These are phyloP conservation scores for Conger conger DNA, from an alignment of 2,113 vertebrate genomes.

Conservation along the genomic window DNA sequence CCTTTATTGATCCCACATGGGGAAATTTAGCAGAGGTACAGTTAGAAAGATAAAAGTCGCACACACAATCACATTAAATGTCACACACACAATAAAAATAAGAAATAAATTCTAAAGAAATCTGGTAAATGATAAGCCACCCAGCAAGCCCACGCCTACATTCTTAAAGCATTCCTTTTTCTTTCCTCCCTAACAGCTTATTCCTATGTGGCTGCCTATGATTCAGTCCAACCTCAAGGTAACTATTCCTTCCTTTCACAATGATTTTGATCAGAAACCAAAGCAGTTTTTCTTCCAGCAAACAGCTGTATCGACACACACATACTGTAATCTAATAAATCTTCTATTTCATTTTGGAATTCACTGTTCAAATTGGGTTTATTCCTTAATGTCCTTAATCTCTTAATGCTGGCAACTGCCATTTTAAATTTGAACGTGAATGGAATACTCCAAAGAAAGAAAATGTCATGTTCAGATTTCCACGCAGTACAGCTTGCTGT, in stretches of 20 bases:
- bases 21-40: too few species aligned
- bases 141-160: background rate
- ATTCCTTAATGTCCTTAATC: too few species aligned
- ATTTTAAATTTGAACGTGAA: background rate
- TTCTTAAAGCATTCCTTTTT: background rate
- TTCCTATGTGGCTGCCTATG: constrained; percentile 99
- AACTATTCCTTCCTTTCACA: constrained; percentile 45
- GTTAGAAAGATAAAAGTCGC: too few species aligned
- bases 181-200: constrained; percentile 75
- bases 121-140: too few species aligned
- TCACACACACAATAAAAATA: too few species aligned
- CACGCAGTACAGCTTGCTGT: background rate
- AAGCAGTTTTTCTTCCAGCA: background rate
- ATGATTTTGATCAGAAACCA: background rate
- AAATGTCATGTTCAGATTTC: background rate
- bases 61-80: too few species aligned
- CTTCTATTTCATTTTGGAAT: too few species aligned
- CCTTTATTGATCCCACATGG: too few species aligned
- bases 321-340: too few species aligned
- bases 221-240: constrained; percentile 98
- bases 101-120: too few species aligned
- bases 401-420: background rate
- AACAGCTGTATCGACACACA: too few species aligned
- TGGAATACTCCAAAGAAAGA: background rate
- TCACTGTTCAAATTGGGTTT: background rate